Conservation (phyloP, 1,140 invertebrate species). For the Drosophila pachea region DNA sequence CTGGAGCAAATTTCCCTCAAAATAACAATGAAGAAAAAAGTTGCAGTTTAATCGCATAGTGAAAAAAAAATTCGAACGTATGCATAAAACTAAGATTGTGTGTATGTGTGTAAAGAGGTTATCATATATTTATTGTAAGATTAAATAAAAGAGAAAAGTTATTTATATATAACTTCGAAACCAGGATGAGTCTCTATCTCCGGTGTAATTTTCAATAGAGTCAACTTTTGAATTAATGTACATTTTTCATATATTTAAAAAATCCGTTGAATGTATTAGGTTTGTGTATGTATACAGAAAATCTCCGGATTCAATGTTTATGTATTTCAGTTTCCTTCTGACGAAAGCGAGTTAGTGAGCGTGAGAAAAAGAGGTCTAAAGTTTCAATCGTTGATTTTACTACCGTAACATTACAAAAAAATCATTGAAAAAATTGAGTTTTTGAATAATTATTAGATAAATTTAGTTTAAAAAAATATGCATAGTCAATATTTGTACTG, state of each 20-base stretch:
- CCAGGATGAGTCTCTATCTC: too few species aligned
- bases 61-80: constrained; percentile 10
- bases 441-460: neutral
- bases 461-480: neutral
- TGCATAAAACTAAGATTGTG: constrained; percentile 24
- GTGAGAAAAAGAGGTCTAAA: neutral
- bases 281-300: constrained; percentile 64
- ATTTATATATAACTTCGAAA: too few species aligned
- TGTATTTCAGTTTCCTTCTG: constrained; percentile 26
- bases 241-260: neutral
- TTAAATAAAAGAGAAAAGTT: too few species aligned
- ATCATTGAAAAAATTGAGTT: constrained; percentile 23
- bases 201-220: too few species aligned
- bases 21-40: neutral
- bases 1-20: too few species aligned
- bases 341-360: constrained; percentile 4
- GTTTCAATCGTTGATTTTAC: constrained; percentile 2
- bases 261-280: neutral
- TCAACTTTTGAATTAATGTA: neutral
- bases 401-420: constrained; percentile 34
- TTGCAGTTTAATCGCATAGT: constrained; percentile 10
- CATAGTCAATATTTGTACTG: neutral
- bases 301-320: constrained; percentile 36
- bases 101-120: constrained; percentile 14
- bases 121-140: constrained; percentile 4